A percentile compares a stretch with the other conserved stretches of the same genome.
phyloP scores from a whole-genome alignment of 2,113 vertebrate species.

The Dunckerocampus dactyliophorus region DNA sequence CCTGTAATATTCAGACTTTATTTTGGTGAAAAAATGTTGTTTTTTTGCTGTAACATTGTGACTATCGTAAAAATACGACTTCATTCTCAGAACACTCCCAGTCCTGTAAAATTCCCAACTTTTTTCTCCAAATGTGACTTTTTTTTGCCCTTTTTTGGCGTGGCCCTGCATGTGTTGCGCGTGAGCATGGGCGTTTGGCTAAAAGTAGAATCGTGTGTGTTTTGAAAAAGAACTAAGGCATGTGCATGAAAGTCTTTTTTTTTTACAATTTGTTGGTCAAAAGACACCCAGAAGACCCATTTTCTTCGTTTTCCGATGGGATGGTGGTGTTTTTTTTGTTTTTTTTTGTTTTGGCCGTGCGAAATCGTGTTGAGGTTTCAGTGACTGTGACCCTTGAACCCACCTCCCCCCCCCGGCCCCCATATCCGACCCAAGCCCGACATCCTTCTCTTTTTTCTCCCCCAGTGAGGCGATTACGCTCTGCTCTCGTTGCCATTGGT shows the following conservation, averaged over 20 bases:
- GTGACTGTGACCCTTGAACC: constrained; percentile 50
- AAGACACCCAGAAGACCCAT: constrained; percentile 80
- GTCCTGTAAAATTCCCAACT: too few species aligned
- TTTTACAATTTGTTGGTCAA: constrained; percentile 69
- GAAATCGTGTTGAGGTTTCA: constrained; percentile 55
- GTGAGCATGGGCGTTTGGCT: neutral
- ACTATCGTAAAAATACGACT: too few species aligned
- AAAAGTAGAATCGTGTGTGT: neutral
- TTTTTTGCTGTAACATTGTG: too few species aligned
- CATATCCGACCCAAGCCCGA: constrained; percentile 5
- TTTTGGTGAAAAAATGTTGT: too few species aligned
- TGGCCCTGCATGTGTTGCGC: neutral
- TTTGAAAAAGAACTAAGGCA: constrained; percentile 57
- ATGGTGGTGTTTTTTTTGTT: constrained; percentile 8
- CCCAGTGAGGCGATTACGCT: constrained; percentile 78
- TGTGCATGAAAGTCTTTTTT: constrained; percentile 74
- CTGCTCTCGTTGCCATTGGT: constrained; percentile 93
- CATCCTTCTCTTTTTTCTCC: constrained; percentile 6
- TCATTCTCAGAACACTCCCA: too few species aligned
- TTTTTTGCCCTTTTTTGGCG: neutral
- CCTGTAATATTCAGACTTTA: too few species aligned
- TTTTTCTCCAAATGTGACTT: too few species aligned
- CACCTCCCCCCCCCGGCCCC: neutral
- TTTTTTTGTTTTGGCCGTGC: constrained; percentile 33
- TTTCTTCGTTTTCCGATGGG: constrained; percentile 27